Evolutionary conservation across 2,888 invertebrate species (phyloP), one percentile per base, ranked within the genome.

Genomic region (Drosophila pseudotalamancana): DNA sequence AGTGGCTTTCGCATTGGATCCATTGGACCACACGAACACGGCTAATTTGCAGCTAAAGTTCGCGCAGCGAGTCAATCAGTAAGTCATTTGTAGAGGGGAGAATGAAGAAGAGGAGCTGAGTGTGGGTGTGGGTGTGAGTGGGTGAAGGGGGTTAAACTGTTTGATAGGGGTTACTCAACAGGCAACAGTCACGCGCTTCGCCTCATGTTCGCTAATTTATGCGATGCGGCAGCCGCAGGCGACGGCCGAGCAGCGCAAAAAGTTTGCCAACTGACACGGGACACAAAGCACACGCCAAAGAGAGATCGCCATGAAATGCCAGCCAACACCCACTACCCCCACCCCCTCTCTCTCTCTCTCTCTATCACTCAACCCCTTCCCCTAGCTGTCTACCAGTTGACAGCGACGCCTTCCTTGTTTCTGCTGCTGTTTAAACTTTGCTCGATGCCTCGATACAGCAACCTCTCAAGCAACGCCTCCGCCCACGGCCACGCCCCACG

Each of bases 201-300:
- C 50, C 67, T 64, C 87, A 80, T 87, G 87, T 87, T 81, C 60
- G 81, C 81, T 87, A 87, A 81, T 81, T 81, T 81, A 81, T 81
- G 85, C 81, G 68, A 56, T 63, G 34, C 59, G 63, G 78, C 81
- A 63, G 73, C 78, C 78, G 34, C 74, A 64, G 67, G 60, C 65
- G 40, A 48, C 50, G 63, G 61, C 34, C 65, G 54, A 72, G 48
- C 46, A 69, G 61, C 51, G 45, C n/a, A n/a, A 55, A 80, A 80
- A 80, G 59, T 86, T 79, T 64, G 42, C 59, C 59, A 70, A 55
- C 67, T 71, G 78, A 67, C 78, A 62, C 43, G 39, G 65, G 51
- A 46, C 46, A 46, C 32, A 66, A 37, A 56, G 31, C 46, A 19
- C n/a, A 27, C 11, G 27, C 27, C n/a, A n/a, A n/a, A n/a, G 46